Percentiles rank a stretch among this genome's conserved stretches.
Evolutionary conservation across 2,888 invertebrate genomes (phyloP).

Genomic region (Acleris laterana): DNA sequence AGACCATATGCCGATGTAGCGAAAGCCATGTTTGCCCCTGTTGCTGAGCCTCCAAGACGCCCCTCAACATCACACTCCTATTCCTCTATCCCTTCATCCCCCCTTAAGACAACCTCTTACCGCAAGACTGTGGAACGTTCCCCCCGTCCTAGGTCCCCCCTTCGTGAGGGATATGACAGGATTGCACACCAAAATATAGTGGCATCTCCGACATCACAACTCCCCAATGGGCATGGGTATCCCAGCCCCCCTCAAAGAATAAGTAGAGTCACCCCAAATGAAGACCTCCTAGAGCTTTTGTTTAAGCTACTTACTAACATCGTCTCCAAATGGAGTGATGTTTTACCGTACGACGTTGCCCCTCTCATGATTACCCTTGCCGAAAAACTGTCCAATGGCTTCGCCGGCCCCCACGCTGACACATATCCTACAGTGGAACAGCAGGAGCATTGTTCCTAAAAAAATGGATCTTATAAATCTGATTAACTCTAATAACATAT

Average conservation of each 20-base stretch:
- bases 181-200: too few relatives aligned
- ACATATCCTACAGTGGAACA: neutral
- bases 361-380: neutral
- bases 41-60: too few relatives aligned
- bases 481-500: neutral
- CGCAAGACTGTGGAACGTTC: too few relatives aligned
- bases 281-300: constrained; percentile 1
- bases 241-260: neutral
- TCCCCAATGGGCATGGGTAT: too few relatives aligned
- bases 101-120: too few relatives aligned
- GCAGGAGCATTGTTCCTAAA: neutral
- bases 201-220: too few relatives aligned
- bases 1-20: too few relatives aligned
- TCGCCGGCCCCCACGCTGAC: neutral
- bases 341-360: constrained; percentile 2
- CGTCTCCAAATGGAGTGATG: constrained; percentile 1
- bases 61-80: too few relatives aligned
- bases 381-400: neutral
- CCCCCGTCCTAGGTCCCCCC: too few relatives aligned
- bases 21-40: too few relatives aligned
- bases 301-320: neutral
- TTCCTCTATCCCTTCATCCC: too few relatives aligned
- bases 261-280: neutral
- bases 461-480: neutral
- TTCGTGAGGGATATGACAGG: too few relatives aligned